Evolutionary conservation across 2,113 vertebrate genomes (phyloP), one percentile per base, ranked within the genome.

Genomic region (Hemibagrus wyckioides): DNA sequence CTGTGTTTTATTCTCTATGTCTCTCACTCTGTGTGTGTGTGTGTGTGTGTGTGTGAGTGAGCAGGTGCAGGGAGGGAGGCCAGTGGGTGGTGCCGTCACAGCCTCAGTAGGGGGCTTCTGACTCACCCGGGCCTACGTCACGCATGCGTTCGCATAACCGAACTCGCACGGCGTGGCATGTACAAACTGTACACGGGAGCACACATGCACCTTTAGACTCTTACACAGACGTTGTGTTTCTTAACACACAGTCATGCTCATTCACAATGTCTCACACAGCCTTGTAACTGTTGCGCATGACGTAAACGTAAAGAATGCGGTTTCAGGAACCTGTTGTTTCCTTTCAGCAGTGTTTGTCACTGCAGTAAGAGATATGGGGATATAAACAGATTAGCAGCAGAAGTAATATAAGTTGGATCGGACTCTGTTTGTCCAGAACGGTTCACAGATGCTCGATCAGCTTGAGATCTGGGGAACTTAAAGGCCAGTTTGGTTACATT

Each of bases 51-150:
- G 87, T 69, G 88, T 87, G 83, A 56, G 90, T 85, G 91, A 92
- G 93, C 95, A 95, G 94, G 94, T 95, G 94, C 92, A 91, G 87
- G 93, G 92, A 94, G 95, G 94, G 94, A 90, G 94, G 93, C 93
- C 91, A 90, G 92, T 93, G 92, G 93, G 93, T 90, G 94, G 94
- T 95, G 94, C 92, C 92, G 94, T 94, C 92, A 93, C 94, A 94
- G 92, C 89, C 93, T 89, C 94, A 92, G 92, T 93, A 92, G 94
- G 94, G 92, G 92, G 86, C 89, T 90, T 89, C 90, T 91, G 91
- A 93, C 88, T 94, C 92, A 94, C 87, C 90, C 82, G 75, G 89
- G 80, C 91, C 90, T 91, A 87, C 83, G 84, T 93, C 92, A 90
- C 87, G 61, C 54, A 85, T 87, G 48, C 41, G 79, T 56, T 85